Evolutionary conservation across 2,113 vertebrate genomes (phyloP).

Genomic region (Myotis yumanensis): DNA sequence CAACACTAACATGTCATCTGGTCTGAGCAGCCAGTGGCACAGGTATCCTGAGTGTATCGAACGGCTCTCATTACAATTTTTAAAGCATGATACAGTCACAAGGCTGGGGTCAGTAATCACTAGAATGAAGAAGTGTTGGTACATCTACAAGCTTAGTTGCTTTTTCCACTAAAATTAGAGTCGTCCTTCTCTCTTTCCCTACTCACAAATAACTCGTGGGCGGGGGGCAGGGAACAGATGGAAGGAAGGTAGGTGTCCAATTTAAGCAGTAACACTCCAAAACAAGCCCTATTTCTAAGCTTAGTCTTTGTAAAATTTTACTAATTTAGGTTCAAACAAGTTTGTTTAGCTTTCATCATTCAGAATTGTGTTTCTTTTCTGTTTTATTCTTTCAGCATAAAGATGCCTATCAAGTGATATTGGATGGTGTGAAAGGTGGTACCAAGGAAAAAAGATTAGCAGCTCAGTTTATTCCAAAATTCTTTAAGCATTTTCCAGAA

Average conservation of each 20-base stretch:
- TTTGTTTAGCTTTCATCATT: not conserved
- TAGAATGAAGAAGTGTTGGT: not conserved
- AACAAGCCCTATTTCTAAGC: not conserved
- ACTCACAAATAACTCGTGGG: not conserved
- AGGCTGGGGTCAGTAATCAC: not conserved
- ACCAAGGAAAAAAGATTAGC: slow-evolving; percentile 98
- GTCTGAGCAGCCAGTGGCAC: not conserved
- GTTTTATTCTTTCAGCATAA: slow-evolving; percentile 89
- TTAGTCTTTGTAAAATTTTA: not conserved
- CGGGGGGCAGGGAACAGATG: not conserved
- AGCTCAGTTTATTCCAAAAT: slow-evolving; percentile 98
- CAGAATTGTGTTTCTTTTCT: slow-evolving; percentile 24
- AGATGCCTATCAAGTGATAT: slow-evolving; percentile 95
- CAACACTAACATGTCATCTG: no score
- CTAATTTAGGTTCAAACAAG: not conserved
- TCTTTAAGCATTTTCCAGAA: slow-evolving; percentile 98
- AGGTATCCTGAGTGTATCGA: no score
- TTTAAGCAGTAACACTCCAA: not conserved
- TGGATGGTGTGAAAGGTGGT: slow-evolving; percentile 97
- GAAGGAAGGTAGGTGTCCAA: not conserved
- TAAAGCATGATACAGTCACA: not conserved
- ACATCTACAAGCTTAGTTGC: not conserved
- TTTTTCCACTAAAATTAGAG: not conserved
- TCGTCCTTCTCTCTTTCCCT: not conserved
- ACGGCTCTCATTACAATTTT: not conserved